Evolutionary conservation across 1,140 invertebrate species (phyloP), one percentile per base, ranked within the genome.

Genomic region (Conus betulinus): DNA sequence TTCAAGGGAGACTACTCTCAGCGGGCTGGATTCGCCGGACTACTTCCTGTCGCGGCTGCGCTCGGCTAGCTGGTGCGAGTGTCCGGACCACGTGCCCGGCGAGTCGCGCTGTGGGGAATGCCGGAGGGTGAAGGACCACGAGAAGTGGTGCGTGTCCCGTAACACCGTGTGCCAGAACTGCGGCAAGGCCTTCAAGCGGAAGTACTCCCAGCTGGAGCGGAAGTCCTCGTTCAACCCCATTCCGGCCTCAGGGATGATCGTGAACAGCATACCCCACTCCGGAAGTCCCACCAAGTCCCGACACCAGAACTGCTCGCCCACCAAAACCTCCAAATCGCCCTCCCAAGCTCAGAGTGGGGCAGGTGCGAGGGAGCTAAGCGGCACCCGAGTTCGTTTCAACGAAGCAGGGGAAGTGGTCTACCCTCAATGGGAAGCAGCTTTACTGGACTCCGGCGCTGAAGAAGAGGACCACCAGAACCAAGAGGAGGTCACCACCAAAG

Each of bases 61-160:
- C 23, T 88, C 87, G 3, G 87, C 87, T 39, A 84, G 79, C 67
- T 88, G 87, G 87, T 88, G 87, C n/a, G 60, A 88, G 82, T 88
- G 87, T 27, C 67, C 87, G 17, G 67, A 84, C 63, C 79, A 84
- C 52, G 81, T 55, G 17, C 27, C n/a, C 1, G 52, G 25, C 67
- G 27, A 53, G 27, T 67, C 81, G 15, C 79, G 81, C 7, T 88
- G 87, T 23, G 63, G 79, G 5, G 87, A 88, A 39, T 88, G 87
- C 81, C 27, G 81, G 67, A 74, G 53, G 51, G 82, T 57, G 11
- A 51, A 6, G 6, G 87, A 81, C 11, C 87, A 88, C 51, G 79
- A 88, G 52, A 83, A 84, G 23, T 88, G 87, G 87, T 88, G 87
- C 52, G 63, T 88, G 79, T 88, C 82, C 8, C 60, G 82, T 0